A percentile compares a stretch with the other conserved stretches of the same genome.
Evolutionary conservation across 2,888 invertebrate species (phyloP).

Genomic region (Polyommatus iphigenia): DNA sequence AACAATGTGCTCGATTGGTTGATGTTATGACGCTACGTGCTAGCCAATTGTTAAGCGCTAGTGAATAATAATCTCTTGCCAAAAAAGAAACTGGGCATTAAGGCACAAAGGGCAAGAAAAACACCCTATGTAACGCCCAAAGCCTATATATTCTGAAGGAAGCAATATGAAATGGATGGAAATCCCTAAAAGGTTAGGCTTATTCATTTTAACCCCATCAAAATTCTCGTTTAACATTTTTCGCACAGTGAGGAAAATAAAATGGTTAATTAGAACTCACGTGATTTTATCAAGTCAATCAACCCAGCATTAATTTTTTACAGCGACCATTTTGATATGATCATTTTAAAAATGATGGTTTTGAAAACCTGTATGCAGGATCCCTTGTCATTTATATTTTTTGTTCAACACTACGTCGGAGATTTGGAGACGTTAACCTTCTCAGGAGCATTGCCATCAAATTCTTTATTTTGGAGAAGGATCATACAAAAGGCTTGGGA

Average conservation of each 20-base stretch:
- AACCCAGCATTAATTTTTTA: neutral
- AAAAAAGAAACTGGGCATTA: too few species aligned
- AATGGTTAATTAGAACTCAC: neutral
- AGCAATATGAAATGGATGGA: neutral
- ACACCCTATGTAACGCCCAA: too few species aligned
- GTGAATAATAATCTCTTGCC: too few species aligned
- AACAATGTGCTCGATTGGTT: too few species aligned
- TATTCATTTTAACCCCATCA: neutral
- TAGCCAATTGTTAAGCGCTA: too few species aligned
- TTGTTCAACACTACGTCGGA: neutral
- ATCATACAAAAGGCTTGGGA: neutral
- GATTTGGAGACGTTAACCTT: neutral
- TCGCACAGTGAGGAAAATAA: neutral
- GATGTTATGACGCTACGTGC: too few species aligned
- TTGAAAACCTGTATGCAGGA: neutral
- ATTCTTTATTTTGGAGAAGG: neutral
- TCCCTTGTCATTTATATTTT: constrained; percentile 1
- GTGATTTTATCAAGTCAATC: neutral
- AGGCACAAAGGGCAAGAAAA: too few species aligned
- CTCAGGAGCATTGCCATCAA: neutral
- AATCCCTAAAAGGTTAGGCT: neutral
- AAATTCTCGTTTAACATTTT: too few species aligned
- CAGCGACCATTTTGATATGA: neutral
- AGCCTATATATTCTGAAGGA: too few species aligned
- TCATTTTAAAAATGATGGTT: neutral